Conservation (phyloP, 2,888 invertebrate species). For the Pyrocoelia pectoralis region DNA sequence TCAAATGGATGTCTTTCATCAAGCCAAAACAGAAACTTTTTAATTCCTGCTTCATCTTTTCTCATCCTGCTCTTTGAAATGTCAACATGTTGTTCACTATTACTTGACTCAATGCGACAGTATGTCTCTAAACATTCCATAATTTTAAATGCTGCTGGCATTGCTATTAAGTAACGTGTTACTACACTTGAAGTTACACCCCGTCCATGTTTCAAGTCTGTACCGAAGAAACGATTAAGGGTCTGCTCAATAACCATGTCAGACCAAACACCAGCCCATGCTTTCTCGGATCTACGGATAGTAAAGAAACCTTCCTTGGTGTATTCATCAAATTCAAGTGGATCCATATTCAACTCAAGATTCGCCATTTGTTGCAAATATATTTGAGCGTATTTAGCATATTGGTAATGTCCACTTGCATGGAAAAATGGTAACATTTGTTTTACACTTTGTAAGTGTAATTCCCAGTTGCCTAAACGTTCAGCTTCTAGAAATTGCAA, state of each 20-base stretch:
- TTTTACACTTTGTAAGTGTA: constrained; percentile 5
- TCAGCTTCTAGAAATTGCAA: constrained; percentile 3
- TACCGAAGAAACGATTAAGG: neutral
- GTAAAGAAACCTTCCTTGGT: neutral
- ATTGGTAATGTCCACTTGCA: constrained; percentile 3
- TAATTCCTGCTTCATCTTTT: too few relatives aligned
- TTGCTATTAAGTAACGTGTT: neutral
- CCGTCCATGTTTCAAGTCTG: neutral
- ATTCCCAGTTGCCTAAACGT: neutral
- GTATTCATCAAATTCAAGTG: neutral
- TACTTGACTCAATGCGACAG: too few relatives aligned
- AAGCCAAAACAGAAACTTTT: too few relatives aligned
- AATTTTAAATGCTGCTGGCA: neutral
- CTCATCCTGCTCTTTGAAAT: too few relatives aligned
- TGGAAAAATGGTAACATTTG: constrained; percentile 1
- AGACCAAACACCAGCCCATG: neutral
- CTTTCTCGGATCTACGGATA: neutral
- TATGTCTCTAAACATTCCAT: too few relatives aligned
- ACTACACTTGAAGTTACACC: neutral
- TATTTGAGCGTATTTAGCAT: neutral
- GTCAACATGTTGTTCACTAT: too few relatives aligned
- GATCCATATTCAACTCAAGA: neutral
- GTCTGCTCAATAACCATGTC: neutral
- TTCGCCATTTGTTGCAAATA: neutral
- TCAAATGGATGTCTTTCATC: too few relatives aligned